Conservation (phyloP, 2,888 invertebrate species). For the Apotomis capreana region DNA sequence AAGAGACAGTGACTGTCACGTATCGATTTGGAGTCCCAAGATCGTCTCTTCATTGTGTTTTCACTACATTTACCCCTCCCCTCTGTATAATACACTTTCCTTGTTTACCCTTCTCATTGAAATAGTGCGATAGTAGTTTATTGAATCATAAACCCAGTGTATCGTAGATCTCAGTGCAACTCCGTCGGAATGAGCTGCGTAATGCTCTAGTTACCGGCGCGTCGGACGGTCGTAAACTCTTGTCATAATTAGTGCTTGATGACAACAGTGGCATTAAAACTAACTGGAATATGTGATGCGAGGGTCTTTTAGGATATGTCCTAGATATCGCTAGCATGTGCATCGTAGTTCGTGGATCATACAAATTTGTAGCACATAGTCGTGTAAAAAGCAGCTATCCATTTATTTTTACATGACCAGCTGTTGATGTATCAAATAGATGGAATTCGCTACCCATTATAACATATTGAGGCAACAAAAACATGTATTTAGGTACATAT, state of each 20-base stretch:
- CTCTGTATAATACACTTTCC: constrained; percentile 1
- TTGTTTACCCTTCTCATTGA: constrained; percentile 10
- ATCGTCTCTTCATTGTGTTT: constrained; percentile 1
- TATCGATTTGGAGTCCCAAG: background rate
- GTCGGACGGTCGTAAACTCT: constrained; percentile 21
- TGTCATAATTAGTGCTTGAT: constrained; percentile 11
- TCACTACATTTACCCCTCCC: constrained; percentile 2
- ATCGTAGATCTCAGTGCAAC: constrained; percentile 30
- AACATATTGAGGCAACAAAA: too few species aligned
- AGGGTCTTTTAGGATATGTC: too few species aligned
- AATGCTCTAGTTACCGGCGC: constrained; percentile 14
- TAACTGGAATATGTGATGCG: constrained; percentile 3
- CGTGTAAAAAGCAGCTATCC: too few species aligned
- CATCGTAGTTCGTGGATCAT: too few species aligned
- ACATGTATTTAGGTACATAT: too few species aligned
- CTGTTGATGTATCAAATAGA: too few species aligned
- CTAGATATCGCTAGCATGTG: too few species aligned
- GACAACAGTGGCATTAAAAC: constrained; percentile 6
- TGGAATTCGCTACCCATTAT: too few species aligned
- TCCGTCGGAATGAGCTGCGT: constrained; percentile 27
- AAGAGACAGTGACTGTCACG: background rate
- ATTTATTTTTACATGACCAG: too few species aligned
- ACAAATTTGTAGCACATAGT: too few species aligned
- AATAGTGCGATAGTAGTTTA: constrained; percentile 22
- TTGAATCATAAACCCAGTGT: constrained; percentile 17